Evolutionary conservation across 1,140 invertebrate species (phyloP), one percentile per base, ranked within the genome.

Genomic region (Eurosta solidaginis): DNA sequence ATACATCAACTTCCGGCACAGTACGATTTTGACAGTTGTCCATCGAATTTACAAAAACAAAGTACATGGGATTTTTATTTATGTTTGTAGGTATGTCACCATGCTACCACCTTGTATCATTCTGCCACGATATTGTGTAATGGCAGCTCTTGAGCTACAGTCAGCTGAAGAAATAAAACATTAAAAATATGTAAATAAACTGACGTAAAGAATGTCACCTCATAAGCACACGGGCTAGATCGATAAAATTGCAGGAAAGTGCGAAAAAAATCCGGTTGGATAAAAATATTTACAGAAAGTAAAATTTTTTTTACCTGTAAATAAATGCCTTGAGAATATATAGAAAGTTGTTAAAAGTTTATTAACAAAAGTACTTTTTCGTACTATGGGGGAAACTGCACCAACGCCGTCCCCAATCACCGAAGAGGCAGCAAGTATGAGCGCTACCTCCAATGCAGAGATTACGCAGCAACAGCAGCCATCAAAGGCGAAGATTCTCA

Each of bases 401-500:
- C 75, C 75, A 14, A 77, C 74, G 5, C 83, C 84, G 47, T 86
- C 84, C 42, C 84, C 84, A 2, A 86, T 82, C 7, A 85, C 86
- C 40, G 76, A 85, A 84, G 75, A 63, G 73, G 79, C 54, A n/a
- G 68, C 63, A 77, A 76, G 82, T 78, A 25, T 44, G 81, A 14
- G 80, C 78, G 44, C 80, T 36, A 83, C 50, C 22, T 40, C n/a
- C 36, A 42, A 36, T 12, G 59, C 36, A 20, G 27, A 17, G n/a
- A 68, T 40, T 68, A 68, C 59, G 59, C 27, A 68, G 59, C 29
- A 36, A 68, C 59, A 68, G n/a, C 59, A 74, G 47, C 77, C 77
- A 29, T 52, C 47, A 17, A 54, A 77, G 75, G 84, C 83, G 14
- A 94, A 95, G 90, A 91, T 96, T 78, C 88, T 96, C 79, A 96